phyloP scores from a whole-genome alignment of 2,113 vertebrate genomes.

The Sylvia atricapilla region DNA sequence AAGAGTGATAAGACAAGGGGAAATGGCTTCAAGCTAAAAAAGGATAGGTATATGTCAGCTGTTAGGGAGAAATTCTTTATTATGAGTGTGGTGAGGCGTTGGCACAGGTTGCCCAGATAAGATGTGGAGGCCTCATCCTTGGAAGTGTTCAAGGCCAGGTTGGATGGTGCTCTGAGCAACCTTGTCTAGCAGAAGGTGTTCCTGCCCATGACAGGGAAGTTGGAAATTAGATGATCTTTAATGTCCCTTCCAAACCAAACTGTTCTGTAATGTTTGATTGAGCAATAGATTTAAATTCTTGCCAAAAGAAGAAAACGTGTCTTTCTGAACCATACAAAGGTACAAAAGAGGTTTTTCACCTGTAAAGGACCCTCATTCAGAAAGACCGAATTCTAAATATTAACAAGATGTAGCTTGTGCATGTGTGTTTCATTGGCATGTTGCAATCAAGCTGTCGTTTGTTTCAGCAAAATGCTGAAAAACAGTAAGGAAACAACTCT shows the following conservation, averaged over 20 bases:
- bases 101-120: not conserved
- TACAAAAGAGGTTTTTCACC: not conserved
- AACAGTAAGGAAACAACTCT: not conserved
- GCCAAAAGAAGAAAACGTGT: not conserved
- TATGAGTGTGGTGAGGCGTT: not conserved
- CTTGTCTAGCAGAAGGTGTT: fast-evolving
- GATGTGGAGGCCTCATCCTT: not conserved
- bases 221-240: not conserved
- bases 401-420: not conserved
- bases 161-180: not conserved
- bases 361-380: not conserved
- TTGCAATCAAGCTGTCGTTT: not conserved
- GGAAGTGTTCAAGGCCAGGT: not conserved
- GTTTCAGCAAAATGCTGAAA: not conserved
- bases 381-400: not conserved
- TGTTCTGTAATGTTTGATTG: not conserved
- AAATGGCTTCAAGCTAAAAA: not conserved
- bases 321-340: not conserved
- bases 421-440: not conserved
- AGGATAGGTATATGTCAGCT: not conserved
- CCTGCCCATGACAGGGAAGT: not conserved
- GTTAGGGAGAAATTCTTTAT: not conserved
- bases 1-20: not conserved
- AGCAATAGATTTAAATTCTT: not conserved
- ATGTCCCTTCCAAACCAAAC: not conserved